Percentiles rank a stretch among this genome's conserved stretches.
phyloP scores from a whole-genome alignment of 2,113 vertebrate species.

The Hippocampus guttulatus region DNA sequence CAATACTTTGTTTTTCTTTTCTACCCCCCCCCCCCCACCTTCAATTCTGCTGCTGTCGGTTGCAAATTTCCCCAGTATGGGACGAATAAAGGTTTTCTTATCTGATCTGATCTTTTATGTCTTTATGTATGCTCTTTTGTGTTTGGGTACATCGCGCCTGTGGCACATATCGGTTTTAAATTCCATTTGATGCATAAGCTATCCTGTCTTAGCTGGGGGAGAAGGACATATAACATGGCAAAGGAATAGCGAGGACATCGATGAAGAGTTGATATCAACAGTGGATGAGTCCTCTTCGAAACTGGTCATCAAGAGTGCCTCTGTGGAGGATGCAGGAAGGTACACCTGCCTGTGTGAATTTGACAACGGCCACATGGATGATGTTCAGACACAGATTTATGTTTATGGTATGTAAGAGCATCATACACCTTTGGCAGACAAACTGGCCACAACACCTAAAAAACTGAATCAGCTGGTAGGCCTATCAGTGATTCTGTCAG shows the following conservation, averaged over 20 bases:
- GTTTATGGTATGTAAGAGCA: conserved; percentile 59
- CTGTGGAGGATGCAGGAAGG: conserved; percentile 36
- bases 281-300: conserved; percentile 57
- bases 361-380: background rate
- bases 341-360: conserved; percentile 59
- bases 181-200: background rate
- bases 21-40: too few relatives aligned
- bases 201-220: conserved; percentile 33
- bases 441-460: background rate
- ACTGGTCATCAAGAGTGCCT: conserved; percentile 40
- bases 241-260: conserved; percentile 48
- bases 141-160: background rate
- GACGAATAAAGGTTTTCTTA: too few relatives aligned
- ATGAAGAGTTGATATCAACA: conserved; percentile 11
- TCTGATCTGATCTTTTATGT: too few relatives aligned
- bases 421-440: background rate
- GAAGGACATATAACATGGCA: conserved; percentile 60
- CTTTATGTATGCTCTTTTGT: background rate
- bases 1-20: too few relatives aligned
- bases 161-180: background rate
- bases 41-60: too few relatives aligned
- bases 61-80: too few relatives aligned
- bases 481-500: background rate
- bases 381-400: background rate
- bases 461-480: background rate